Evolutionary conservation across 2,113 vertebrate genomes (phyloP).

Genomic region (Barbus barbus): DNA sequence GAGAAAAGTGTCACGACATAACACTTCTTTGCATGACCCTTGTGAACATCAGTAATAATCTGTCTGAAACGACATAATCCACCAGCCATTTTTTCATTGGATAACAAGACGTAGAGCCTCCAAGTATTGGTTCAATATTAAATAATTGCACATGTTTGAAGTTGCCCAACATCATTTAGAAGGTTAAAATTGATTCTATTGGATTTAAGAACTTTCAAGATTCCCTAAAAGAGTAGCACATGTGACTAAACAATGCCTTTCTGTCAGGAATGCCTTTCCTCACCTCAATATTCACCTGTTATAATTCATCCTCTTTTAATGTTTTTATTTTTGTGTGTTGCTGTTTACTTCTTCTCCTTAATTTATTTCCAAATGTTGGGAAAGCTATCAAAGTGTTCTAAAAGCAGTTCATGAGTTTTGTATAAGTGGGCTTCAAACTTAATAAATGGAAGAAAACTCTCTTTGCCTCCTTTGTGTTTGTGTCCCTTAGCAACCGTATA

Average conservation of each 20-base stretch:
- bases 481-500: not conserved
- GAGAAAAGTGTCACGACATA: constrained; percentile 32
- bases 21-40: constrained; percentile 35
- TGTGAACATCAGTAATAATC: constrained; percentile 6
- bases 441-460: constrained; percentile 73
- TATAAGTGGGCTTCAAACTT: constrained; percentile 77
- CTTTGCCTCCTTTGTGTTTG: not conserved
- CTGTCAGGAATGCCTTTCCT: constrained; percentile 55
- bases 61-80: constrained; percentile 6
- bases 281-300: constrained; percentile 42
- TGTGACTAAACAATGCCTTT: constrained; percentile 7
- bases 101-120: not conserved
- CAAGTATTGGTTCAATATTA: not conserved
- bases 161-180: not conserved
- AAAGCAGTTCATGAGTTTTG: constrained; percentile 78
- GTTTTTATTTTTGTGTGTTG: constrained; percentile 44
- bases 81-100: constrained; percentile 32
- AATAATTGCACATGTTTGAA: constrained; percentile 7
- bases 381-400: constrained; percentile 65
- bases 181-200: not conserved
- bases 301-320: too few species aligned
- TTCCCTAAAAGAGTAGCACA: not conserved
- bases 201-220: not conserved
- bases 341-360: constrained; percentile 67
- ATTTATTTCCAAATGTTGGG: constrained; percentile 71